Conservation (phyloP, 2,797 vertebrate species). For the Tarsius wallacei region DNA sequence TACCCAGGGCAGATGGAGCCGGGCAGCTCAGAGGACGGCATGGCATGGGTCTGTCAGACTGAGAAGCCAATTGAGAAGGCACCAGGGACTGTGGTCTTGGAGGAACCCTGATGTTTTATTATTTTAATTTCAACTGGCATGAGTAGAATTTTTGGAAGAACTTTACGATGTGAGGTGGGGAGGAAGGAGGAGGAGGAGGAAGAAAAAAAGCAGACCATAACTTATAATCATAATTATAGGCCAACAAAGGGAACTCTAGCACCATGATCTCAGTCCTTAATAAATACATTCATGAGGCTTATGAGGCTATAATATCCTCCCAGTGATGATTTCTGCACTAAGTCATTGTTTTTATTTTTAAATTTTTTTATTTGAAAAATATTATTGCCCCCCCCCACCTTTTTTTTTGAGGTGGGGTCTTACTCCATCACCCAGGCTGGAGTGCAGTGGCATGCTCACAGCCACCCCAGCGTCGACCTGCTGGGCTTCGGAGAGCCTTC, state of each 20-base stretch:
- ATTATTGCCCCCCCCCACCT: neutral
- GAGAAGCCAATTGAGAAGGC: neutral
- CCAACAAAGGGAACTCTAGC: conserved; percentile 80
- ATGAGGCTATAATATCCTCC: conserved; percentile 68
- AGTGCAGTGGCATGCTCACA: too few species aligned
- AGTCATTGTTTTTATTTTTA: neutral
- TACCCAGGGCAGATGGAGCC: neutral
- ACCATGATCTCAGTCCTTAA: conserved; percentile 76
- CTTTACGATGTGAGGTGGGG: conserved; percentile 10
- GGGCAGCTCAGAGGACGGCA: neutral
- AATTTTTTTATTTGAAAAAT: neutral
- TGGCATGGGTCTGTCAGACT: rapidly evolving
- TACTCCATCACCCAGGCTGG: too few species aligned
- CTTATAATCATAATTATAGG: conserved; percentile 83
- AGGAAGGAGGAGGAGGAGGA: conserved; percentile 52
- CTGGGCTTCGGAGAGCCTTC: too few species aligned
- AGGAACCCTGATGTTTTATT: conserved; percentile 85
- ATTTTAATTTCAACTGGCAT: conserved; percentile 88
- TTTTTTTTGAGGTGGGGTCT: too few species aligned
- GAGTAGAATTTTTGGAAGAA: conserved; percentile 85
- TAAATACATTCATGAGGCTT: conserved; percentile 86
- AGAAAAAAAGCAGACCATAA: conserved; percentile 79
- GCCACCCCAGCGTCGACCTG: too few species aligned
- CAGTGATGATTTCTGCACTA: conserved; percentile 57
- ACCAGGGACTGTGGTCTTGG: neutral